phyloP scores from a whole-genome alignment of 2,888 invertebrate genomes.

The Clepsis dumicolana region DNA sequence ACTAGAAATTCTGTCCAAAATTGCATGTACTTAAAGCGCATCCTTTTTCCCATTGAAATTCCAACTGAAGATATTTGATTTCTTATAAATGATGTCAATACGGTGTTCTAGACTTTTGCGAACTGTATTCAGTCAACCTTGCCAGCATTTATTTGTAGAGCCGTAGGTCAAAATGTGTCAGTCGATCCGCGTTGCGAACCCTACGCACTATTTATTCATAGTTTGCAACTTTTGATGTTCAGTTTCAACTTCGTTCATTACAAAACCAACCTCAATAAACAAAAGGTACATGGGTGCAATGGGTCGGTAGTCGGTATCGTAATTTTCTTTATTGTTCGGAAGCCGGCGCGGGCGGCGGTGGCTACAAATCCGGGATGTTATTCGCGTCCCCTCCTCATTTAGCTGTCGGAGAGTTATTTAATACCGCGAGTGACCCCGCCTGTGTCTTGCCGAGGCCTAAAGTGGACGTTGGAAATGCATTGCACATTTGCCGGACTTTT shows the following conservation, averaged over 20 bases:
- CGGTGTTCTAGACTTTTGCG: neutral
- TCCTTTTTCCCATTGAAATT: neutral
- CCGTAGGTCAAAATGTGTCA: neutral
- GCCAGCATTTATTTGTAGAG: neutral
- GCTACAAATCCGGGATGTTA: constrained; percentile 66
- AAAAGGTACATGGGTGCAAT: constrained; percentile 52
- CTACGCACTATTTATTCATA: constrained; percentile 10
- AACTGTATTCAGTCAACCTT: neutral
- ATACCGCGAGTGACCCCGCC: constrained; percentile 80
- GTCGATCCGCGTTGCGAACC: neutral
- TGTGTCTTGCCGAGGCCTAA: constrained; percentile 57
- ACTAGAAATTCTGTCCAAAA: neutral
- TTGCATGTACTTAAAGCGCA: neutral
- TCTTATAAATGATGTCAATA: neutral
- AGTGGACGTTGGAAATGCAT: constrained; percentile 71
- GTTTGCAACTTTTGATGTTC: constrained; percentile 7
- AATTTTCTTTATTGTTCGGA: constrained; percentile 73
- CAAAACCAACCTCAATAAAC: constrained; percentile 53
- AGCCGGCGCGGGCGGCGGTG: constrained; percentile 63
- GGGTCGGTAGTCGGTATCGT: constrained; percentile 63
- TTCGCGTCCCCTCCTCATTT: constrained; percentile 82
- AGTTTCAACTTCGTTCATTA: constrained; percentile 36
- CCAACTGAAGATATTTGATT: neutral
- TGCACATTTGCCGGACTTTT: constrained; percentile 79
- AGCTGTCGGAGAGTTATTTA: constrained; percentile 84